Evolutionary conservation across 2,888 invertebrate species (phyloP).

Genomic region (Euzetes globulus): DNA sequence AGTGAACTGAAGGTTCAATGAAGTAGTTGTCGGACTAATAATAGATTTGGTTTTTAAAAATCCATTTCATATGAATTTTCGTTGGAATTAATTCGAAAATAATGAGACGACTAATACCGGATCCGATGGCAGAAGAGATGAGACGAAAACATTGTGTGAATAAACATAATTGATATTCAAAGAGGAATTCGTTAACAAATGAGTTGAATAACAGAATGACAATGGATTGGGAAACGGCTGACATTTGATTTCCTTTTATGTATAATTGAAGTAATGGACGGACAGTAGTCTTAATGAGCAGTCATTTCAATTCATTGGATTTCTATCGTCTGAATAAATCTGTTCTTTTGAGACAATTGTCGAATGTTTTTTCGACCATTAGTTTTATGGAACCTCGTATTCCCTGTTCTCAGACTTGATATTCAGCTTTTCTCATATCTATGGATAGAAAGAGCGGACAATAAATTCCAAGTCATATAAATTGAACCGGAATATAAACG

Average conservation of each 20-base stretch:
- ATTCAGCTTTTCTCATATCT: slow-evolving; percentile 41
- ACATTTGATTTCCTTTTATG: slow-evolving; percentile 20
- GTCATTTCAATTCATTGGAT: slow-evolving; percentile 7
- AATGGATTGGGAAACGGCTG: background rate
- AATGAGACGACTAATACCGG: no score
- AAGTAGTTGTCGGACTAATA: no score
- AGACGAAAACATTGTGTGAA: background rate
- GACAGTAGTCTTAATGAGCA: slow-evolving; percentile 28
- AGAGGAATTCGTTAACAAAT: background rate
- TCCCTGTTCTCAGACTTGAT: slow-evolving; percentile 40
- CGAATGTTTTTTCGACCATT: background rate
- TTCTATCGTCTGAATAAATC: background rate
- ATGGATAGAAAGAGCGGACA: background rate
- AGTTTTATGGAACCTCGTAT: background rate
- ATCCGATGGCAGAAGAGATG: background rate
- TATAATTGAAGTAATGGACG: slow-evolving; percentile 27
- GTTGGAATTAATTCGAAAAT: no score
- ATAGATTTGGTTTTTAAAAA: no score
- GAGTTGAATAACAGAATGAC: background rate
- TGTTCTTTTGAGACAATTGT: background rate
- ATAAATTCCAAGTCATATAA: slow-evolving; percentile 9
- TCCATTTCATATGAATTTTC: no score
- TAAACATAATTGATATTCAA: slow-evolving; percentile 2
- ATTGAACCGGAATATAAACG: background rate
- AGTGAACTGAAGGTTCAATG: no score